Evolutionary conservation across 2,113 vertebrate species (phyloP), one percentile per base, ranked within the genome.

Genomic region (Anhinga rufa): DNA sequence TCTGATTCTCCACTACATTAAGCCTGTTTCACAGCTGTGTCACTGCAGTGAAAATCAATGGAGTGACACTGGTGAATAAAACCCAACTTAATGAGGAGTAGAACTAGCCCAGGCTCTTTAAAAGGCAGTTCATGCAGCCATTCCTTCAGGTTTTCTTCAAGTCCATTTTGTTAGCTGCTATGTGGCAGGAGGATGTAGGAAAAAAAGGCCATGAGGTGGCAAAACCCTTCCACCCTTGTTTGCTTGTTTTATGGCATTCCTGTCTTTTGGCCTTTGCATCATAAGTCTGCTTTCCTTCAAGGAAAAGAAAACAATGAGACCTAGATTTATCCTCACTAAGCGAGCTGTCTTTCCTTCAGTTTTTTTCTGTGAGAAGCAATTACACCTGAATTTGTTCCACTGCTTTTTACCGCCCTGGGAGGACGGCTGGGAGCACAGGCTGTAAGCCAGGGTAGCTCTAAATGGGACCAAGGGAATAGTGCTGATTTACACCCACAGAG

Each of bases 1-100:
- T 82, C 80, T 95, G 66, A 92, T 87, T 91, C 89, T 87, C 49
- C 49, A 51, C 86, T 92, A 76, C 77, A 79, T 91, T 92, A 95
- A 96, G 82, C 57, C 62, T 82, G 58, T 87, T 92, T 96, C 88
- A 96, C 78, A 91, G 74, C 70, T 77, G 34, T 79, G 78, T 54
- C 78, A 80, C 42, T 69, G 86, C 70, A 82, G 58, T 87, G 65
- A 85, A 96, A 95, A 92, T 89, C 77, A 94, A 49, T 57, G 81
- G 49, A 87, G 81, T 66, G 58, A 51, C 40, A 93, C 36, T 38
- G 21, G 70, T 80, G 61, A 21, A 81, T 94, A 87, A 34, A 5
- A 24, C 0, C 22, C 25, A 58, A 48, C 1, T 3, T 29, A 54
- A 86, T 9, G 48, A 57, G 0, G 6, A 77, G 18, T 18, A 88